These are phyloP conservation scores for Cynaeus angustus DNA, from an alignment of 2,888 invertebrate genomes.

Conservation along the genomic window DNA sequence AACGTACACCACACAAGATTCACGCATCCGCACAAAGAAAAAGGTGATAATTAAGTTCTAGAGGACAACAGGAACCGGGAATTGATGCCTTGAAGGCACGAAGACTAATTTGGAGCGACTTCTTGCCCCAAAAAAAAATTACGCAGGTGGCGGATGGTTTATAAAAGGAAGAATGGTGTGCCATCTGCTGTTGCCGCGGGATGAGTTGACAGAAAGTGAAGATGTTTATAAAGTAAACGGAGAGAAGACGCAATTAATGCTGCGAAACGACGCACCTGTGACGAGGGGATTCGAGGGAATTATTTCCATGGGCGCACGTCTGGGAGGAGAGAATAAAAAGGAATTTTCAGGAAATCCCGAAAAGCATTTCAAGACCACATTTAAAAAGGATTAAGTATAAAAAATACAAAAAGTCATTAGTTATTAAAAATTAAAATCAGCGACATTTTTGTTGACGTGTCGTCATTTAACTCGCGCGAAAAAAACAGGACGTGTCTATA, in stretches of 20 bases:
- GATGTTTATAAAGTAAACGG: slow-evolving; percentile 39
- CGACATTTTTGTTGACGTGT: too few relatives aligned
- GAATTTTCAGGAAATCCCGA: too few relatives aligned
- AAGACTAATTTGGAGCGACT: slow-evolving; percentile 10
- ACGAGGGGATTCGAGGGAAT: slow-evolving; percentile 6
- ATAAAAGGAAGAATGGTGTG: slow-evolving; percentile 9
- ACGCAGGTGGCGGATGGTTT: slow-evolving; percentile 14
- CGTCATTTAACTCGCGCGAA: too few relatives aligned
- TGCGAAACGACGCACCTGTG: slow-evolving; percentile 45
- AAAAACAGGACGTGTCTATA: not conserved
- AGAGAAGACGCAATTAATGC: slow-evolving; percentile 42
- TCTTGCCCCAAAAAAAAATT: slow-evolving; percentile 4
- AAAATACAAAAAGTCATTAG: too few relatives aligned
- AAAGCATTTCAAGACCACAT: too few relatives aligned
- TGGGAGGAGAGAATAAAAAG: not conserved
- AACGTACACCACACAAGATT: slow-evolving; percentile 56
- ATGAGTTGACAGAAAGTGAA: slow-evolving; percentile 36
- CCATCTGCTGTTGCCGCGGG: slow-evolving; percentile 30
- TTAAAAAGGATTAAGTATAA: too few relatives aligned
- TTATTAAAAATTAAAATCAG: too few relatives aligned
- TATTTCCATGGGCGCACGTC: slow-evolving; percentile 17
- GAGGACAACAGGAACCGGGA: slow-evolving; percentile 4
- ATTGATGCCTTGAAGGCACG: not conserved
- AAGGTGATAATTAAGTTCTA: slow-evolving; percentile 15
- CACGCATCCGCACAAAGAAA: slow-evolving; percentile 21